phyloP scores from a whole-genome alignment of 2,113 vertebrate genomes.

The Taxidea taxus region DNA sequence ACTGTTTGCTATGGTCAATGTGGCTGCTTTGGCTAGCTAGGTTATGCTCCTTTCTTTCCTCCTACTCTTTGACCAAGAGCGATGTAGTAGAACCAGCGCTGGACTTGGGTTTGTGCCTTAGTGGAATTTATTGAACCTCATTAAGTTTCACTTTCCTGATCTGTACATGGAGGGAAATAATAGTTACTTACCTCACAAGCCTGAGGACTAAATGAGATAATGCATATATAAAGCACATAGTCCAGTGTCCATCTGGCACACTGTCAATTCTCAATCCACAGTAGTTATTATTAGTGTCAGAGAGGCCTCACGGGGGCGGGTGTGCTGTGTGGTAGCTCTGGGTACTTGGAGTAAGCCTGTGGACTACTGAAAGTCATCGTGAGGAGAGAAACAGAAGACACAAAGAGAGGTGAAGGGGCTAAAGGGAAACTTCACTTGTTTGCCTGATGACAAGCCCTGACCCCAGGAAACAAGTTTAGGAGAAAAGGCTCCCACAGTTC shows the following conservation, averaged over 20 bases:
- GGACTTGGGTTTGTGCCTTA: background rate
- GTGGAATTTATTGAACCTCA: background rate
- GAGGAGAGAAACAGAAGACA: background rate
- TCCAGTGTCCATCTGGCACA: background rate
- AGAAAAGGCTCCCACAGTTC: background rate
- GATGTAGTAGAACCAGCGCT: background rate
- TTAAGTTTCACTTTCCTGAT: slow-evolving; percentile 9
- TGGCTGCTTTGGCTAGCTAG: background rate
- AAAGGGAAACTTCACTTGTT: background rate
- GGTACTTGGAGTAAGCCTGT: background rate
- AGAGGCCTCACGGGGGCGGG: background rate
- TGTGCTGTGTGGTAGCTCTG: background rate
- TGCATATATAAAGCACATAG: background rate
- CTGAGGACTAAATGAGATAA: slow-evolving; percentile 28
- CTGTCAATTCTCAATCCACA: background rate
- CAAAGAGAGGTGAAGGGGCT: background rate
- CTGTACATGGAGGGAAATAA: background rate
- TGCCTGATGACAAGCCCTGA: background rate
- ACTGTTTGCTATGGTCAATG: background rate
- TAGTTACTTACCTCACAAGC: background rate
- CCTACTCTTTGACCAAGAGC: background rate
- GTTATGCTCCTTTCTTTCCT: background rate
- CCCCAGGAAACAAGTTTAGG: slow-evolving; percentile 5
- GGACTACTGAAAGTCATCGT: background rate
- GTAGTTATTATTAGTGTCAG: slow-evolving; percentile 23